Conservation (phyloP, 2,888 invertebrate species). For the Pyralis farinalis region DNA sequence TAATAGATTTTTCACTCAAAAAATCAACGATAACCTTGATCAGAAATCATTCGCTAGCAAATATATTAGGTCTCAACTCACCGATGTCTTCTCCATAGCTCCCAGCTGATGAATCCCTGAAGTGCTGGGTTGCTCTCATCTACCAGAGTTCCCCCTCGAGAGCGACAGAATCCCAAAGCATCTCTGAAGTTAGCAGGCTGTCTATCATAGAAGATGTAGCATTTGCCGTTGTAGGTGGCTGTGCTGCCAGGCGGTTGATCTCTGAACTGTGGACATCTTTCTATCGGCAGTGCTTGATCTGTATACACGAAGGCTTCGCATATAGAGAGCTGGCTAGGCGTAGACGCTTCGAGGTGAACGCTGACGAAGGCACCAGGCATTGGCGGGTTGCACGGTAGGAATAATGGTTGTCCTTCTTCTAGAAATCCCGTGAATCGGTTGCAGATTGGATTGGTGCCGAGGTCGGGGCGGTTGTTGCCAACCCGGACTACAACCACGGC, state of each 20-base stretch:
- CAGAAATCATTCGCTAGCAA: slow-evolving; percentile 26
- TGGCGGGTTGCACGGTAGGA: slow-evolving; percentile 95
- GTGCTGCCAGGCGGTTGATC: slow-evolving; percentile 96
- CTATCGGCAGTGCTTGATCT: slow-evolving; percentile 93
- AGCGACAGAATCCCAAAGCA: slow-evolving; percentile 89
- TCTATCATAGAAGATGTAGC: slow-evolving; percentile 95
- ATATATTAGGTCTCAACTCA: slow-evolving; percentile 36
- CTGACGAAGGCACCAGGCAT: slow-evolving; percentile 98
- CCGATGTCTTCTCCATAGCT: slow-evolving; percentile 94
- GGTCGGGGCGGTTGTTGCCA: slow-evolving; percentile 95
- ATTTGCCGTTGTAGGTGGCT: slow-evolving; percentile 96
- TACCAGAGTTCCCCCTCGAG: slow-evolving; percentile 91
- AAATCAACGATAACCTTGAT: too few species aligned
- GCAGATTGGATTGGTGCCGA: slow-evolving; percentile 95
- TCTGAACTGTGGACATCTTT: slow-evolving; percentile 94
- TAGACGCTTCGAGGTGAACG: slow-evolving; percentile 90
- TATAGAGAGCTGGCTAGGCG: slow-evolving; percentile 89
- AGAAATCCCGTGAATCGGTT: slow-evolving; percentile 93
- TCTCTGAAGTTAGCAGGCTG: slow-evolving; percentile 91
- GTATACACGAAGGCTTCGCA: slow-evolving; percentile 97
- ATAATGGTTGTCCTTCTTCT: slow-evolving; percentile 94
- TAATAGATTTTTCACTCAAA: too few species aligned
- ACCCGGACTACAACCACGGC: slow-evolving; percentile 94
- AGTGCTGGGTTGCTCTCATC: slow-evolving; percentile 96
- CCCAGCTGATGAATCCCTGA: slow-evolving; percentile 97